phyloP scores from a whole-genome alignment of 2,888 invertebrate species.

The Parasteatoda lunata region DNA sequence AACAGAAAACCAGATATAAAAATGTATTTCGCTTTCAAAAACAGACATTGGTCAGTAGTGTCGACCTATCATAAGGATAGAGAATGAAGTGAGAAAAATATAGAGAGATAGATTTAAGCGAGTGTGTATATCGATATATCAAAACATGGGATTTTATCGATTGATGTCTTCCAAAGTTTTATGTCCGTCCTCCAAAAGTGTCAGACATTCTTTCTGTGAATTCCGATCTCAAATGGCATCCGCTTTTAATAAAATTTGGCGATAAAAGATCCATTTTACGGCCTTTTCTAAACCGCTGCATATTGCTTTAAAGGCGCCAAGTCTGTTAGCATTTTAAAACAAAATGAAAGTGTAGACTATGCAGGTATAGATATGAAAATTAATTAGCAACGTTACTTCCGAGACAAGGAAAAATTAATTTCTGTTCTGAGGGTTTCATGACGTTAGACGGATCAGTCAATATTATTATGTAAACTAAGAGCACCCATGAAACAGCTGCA shows the following conservation, averaged over 20 bases:
- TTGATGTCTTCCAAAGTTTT: conserved; percentile 58
- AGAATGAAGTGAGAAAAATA: conserved; percentile 27
- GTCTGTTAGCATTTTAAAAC: neutral
- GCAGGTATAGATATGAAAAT: too few relatives aligned
- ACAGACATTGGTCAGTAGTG: conserved; percentile 18
- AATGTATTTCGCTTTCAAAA: conserved; percentile 4
- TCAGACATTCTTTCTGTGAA: conserved; percentile 53
- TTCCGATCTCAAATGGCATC: conserved; percentile 49
- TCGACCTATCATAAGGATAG: conserved; percentile 12
- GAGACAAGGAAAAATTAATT: too few relatives aligned
- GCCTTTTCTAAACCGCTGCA: conserved; percentile 27
- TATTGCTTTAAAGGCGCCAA: conserved; percentile 42
- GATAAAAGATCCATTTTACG: conserved; percentile 51
- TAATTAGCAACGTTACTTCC: too few relatives aligned
- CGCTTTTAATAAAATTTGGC: conserved; percentile 60
- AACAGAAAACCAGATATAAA: conserved; percentile 18
- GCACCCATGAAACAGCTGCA: too few relatives aligned
- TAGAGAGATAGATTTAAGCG: conserved; percentile 4
- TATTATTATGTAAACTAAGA: too few relatives aligned
- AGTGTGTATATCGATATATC: conserved; percentile 10
- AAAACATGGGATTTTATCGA: conserved; percentile 40
- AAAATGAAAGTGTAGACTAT: neutral
- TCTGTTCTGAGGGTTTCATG: too few relatives aligned
- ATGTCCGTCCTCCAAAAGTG: conserved; percentile 55
- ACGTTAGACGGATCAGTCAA: too few relatives aligned